Conservation (phyloP, 2,888 invertebrate species). For the Drosophila gaucha region DNA sequence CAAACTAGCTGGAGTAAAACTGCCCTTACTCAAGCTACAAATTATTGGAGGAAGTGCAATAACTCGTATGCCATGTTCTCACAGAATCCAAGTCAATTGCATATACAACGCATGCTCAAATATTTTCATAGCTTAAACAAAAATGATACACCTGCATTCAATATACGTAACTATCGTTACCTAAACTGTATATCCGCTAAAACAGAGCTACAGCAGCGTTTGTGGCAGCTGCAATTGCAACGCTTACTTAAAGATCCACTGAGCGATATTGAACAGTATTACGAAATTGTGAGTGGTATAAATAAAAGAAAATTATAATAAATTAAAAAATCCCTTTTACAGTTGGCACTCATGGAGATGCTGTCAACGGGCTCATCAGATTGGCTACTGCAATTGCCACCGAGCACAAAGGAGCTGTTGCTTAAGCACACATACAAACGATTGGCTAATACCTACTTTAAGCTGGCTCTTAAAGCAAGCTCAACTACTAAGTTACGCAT, state of each 20-base stretch:
- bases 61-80: slow-evolving; percentile 60
- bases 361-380: slow-evolving; percentile 11
- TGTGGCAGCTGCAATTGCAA: slow-evolving; percentile 37
- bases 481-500: slow-evolving; percentile 22
- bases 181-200: slow-evolving; percentile 31
- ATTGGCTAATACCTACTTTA: slow-evolving; percentile 45
- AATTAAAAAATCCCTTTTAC: not conserved
- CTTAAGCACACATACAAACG: slow-evolving; percentile 8
- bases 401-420: slow-evolving; percentile 16
- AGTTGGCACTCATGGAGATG: slow-evolving; percentile 49
- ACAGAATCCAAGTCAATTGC: slow-evolving; percentile 41
- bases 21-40: slow-evolving; percentile 12
- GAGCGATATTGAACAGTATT: slow-evolving; percentile 47
- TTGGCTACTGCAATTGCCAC: slow-evolving; percentile 25
- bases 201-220: slow-evolving; percentile 12
- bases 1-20: slow-evolving; percentile 34
- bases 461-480: slow-evolving; percentile 12
- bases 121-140: slow-evolving; percentile 47
- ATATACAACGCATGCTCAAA: slow-evolving; percentile 55
- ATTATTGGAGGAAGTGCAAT: slow-evolving; percentile 54
- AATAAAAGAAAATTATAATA: not conserved
- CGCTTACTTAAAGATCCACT: slow-evolving; percentile 8
- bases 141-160: slow-evolving; percentile 15
- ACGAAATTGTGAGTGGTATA: slow-evolving; percentile 55
- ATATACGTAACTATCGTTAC: slow-evolving; percentile 36